A percentile compares a stretch with the other conserved stretches of the same genome.
phyloP scores from a whole-genome alignment of 2,888 invertebrate genomes.

The Ophonus ardosiacus region DNA sequence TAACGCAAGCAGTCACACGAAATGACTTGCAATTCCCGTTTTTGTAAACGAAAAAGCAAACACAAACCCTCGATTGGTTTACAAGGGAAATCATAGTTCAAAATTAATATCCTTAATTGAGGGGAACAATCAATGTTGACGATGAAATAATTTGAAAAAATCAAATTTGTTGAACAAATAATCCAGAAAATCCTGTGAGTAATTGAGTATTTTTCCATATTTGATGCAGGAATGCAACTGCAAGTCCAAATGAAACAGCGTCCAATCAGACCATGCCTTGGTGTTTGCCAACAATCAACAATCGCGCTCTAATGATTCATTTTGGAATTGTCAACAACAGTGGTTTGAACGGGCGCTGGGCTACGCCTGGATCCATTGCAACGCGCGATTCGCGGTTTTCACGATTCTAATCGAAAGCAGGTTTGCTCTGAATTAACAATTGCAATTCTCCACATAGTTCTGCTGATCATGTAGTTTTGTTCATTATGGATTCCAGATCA shows the following conservation, averaged over 20 bases:
- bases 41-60: too few relatives aligned
- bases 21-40: too few relatives aligned
- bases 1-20: too few relatives aligned
- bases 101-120: too few relatives aligned
- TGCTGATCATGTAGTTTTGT: constrained; percentile 7
- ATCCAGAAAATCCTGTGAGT: too few relatives aligned
- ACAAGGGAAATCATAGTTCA: too few relatives aligned
- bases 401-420: constrained; percentile 12
- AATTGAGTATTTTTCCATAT: too few relatives aligned
- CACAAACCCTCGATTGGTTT: too few relatives aligned
- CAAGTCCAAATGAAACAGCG: neutral
- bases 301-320: constrained; percentile 43
- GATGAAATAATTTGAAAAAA: too few relatives aligned
- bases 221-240: neutral
- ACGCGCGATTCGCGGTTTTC: neutral
- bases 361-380: neutral
- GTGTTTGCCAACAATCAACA: constrained; percentile 45
- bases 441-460: neutral
- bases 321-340: constrained; percentile 33
- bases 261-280: neutral
- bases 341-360: neutral
- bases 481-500: too few relatives aligned
- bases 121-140: too few relatives aligned
- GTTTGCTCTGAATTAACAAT: constrained; percentile 25
- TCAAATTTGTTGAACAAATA: too few relatives aligned